A percentile compares a stretch with the other conserved stretches of the same genome.
These are phyloP conservation scores for Pterocles orientalis DNA, from an alignment of 2,113 vertebrate genomes.

Conservation along the genomic window DNA sequence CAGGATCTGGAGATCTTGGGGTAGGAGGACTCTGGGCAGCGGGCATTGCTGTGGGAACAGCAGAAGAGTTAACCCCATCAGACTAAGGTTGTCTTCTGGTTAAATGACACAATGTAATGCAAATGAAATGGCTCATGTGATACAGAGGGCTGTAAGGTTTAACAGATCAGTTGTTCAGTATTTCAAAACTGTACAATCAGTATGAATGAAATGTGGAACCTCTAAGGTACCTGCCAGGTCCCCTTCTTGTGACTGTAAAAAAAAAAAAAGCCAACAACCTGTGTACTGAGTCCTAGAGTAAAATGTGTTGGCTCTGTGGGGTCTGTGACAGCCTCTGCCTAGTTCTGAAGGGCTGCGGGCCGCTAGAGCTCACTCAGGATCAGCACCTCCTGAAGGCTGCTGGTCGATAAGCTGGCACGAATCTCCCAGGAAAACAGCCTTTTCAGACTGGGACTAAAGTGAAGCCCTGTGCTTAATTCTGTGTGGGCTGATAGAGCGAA, in stretches of 20 bases:
- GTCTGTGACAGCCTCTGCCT: neutral
- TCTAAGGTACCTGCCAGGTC: neutral
- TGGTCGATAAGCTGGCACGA: neutral
- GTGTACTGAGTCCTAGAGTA: neutral
- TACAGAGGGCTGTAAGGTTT: neutral
- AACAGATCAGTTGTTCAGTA: neutral
- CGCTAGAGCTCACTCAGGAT: neutral
- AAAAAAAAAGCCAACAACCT: neutral
- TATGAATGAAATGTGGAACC: neutral
- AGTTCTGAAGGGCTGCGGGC: neutral
- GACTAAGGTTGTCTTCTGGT: neutral
- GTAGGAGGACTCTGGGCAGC: neutral
- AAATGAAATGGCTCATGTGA: neutral
- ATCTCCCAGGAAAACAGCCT: neutral
- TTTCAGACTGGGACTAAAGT: neutral
- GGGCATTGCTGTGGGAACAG: neutral
- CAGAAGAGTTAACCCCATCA: neutral
- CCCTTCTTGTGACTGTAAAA: neutral
- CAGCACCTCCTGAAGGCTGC: neutral
- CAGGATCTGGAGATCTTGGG: neutral
- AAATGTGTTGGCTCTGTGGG: neutral
- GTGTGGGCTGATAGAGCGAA: neutral
- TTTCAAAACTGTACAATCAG: neutral
- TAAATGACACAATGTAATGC: neutral
- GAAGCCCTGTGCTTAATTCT: neutral